phyloP scores from a whole-genome alignment of 2,797 vertebrate genomes.

The Monodelphis domestica region DNA sequence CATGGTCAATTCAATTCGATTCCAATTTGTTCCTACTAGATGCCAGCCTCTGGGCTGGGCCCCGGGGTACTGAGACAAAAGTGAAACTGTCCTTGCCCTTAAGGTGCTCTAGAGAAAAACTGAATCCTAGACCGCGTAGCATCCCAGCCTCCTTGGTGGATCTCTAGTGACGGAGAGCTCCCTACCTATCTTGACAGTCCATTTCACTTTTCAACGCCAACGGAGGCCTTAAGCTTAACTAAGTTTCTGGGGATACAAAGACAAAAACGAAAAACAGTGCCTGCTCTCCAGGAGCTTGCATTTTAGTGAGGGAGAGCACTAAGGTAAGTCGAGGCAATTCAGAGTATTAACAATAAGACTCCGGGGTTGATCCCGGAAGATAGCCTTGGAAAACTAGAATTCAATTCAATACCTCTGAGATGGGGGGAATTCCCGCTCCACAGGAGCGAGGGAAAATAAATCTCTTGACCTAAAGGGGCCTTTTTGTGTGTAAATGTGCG shows the following conservation, averaged over 20 bases:
- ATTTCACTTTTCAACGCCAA: neutral
- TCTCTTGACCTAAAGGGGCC: neutral
- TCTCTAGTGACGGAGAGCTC: neutral
- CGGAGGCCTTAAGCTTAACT: neutral
- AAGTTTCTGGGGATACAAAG: neutral
- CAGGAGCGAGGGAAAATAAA: neutral
- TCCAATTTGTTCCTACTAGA: neutral
- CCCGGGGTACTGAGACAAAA: neutral
- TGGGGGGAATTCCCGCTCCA: neutral
- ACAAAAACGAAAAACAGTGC: neutral
- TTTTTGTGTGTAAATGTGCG: neutral
- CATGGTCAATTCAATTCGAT: neutral
- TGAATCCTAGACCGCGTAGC: neutral
- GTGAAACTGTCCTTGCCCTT: neutral
- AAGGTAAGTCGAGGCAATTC: neutral
- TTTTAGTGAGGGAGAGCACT: neutral
- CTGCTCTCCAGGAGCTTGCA: neutral
- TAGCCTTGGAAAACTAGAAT: neutral
- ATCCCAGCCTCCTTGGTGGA: neutral
- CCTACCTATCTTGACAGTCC: neutral
- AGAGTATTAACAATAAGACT: neutral
- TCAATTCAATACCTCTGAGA: neutral
- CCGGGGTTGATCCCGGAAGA: neutral
- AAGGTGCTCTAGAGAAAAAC: neutral
- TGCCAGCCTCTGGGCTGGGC: neutral